Evolutionary conservation across 2,797 vertebrate species (phyloP).

Genomic region (Sebastes taczanowskii): DNA sequence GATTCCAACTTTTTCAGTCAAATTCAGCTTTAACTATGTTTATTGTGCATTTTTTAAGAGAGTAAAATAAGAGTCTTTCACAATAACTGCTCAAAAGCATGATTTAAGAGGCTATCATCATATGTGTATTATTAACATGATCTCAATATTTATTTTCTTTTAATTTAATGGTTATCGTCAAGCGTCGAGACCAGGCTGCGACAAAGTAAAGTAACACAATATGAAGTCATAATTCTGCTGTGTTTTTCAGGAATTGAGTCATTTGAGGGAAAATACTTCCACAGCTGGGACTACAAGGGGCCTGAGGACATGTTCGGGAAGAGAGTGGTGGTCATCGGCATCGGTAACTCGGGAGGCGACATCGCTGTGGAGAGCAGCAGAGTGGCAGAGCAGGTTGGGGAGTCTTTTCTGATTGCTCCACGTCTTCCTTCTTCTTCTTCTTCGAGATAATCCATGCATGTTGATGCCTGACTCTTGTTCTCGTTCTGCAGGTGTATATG

Average conservation of each 20-base stretch:
- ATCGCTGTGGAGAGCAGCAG: constrained; percentile 80
- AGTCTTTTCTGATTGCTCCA: neutral
- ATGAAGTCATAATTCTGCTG: neutral
- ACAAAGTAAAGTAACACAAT: neutral
- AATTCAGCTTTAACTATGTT: too few relatives aligned
- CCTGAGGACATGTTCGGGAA: constrained; percentile 79
- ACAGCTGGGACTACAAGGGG: constrained; percentile 84
- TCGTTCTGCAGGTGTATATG: constrained; percentile 71
- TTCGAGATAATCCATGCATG: neutral
- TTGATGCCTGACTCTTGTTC: neutral
- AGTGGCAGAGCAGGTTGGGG: constrained; percentile 73
- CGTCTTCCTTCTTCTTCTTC: neutral
- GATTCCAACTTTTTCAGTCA: neutral
- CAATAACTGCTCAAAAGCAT: too few relatives aligned
- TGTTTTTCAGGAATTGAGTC: constrained; percentile 78
- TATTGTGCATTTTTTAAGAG: too few relatives aligned
- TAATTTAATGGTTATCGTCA: too few relatives aligned
- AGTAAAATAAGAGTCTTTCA: too few relatives aligned
- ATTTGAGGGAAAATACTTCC: constrained; percentile 80
- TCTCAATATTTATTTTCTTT: too few relatives aligned
- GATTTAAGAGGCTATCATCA: too few relatives aligned
- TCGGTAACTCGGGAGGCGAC: constrained; percentile 83
- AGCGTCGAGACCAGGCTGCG: neutral
- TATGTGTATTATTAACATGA: too few relatives aligned
- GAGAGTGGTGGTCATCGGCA: constrained; percentile 81